phyloP scores from a whole-genome alignment of 2,888 invertebrate genomes.

The Tricholauxania praeusta region DNA sequence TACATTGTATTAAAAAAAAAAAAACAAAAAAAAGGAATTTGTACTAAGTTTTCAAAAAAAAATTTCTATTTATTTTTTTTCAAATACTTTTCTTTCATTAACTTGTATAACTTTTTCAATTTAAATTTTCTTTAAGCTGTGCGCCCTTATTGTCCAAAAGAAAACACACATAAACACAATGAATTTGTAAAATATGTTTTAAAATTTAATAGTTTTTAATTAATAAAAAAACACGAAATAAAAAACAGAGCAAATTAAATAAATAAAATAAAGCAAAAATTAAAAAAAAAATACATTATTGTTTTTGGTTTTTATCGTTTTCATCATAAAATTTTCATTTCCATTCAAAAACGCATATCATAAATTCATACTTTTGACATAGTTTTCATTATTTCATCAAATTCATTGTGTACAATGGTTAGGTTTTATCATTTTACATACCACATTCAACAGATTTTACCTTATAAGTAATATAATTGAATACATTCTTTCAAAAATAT shows the following conservation, averaged over 20 bases:
- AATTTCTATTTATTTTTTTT: too few relatives aligned
- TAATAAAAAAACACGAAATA: conserved; percentile 36
- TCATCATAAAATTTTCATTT: conserved; percentile 43
- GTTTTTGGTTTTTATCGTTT: conserved; percentile 48
- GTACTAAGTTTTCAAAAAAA: too few relatives aligned
- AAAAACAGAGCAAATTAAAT: conserved; percentile 45
- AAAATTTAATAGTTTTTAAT: conserved; percentile 43
- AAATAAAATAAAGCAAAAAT: conserved; percentile 41
- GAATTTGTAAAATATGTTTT: conserved; percentile 59
- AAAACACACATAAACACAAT: conserved; percentile 54
- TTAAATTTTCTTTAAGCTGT: neutral
- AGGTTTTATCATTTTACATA: too few relatives aligned
- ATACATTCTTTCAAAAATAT: too few relatives aligned
- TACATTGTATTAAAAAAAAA: neutral
- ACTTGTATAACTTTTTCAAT: neutral
- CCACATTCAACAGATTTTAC: too few relatives aligned
- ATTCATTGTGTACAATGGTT: conserved; percentile 60
- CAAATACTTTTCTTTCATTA: neutral
- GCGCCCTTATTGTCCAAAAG: too few relatives aligned
- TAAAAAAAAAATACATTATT: conserved; percentile 45
- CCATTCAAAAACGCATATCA: conserved; percentile 23
- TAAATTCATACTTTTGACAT: conserved; percentile 6
- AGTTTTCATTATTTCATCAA: conserved; percentile 43
- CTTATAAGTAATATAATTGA: too few relatives aligned
- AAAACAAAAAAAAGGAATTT: too few relatives aligned